Conservation (phyloP, 2,888 invertebrate species). For the Heliconius cydno region DNA sequence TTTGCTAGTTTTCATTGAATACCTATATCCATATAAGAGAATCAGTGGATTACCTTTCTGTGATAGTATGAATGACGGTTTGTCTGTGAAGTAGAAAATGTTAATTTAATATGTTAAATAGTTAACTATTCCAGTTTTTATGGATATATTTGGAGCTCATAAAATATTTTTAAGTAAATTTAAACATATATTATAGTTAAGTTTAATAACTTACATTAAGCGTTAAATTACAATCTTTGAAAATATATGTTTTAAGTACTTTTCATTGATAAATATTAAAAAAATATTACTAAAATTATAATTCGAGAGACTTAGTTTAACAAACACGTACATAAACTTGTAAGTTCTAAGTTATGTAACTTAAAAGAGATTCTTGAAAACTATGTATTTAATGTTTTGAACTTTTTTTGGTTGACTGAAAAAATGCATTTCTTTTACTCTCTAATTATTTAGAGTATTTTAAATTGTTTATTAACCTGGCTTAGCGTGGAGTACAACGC, state of each 20-base stretch:
- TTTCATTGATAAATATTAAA: neutral
- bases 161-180: too few relatives aligned
- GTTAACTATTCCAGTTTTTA: too few relatives aligned
- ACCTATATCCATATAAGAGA: slow-evolving; percentile 51
- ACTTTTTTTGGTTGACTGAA: too few relatives aligned
- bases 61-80: slow-evolving; percentile 46
- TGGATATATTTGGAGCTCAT: too few relatives aligned
- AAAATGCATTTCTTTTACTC: too few relatives aligned
- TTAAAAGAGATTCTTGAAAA: too few relatives aligned
- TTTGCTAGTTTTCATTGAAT: slow-evolving; percentile 49
- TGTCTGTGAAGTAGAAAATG: slow-evolving; percentile 33
- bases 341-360: too few relatives aligned
- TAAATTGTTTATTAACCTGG: neutral
- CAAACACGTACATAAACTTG: neutral
- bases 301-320: neutral
- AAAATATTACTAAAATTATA: neutral
- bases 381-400: too few relatives aligned
- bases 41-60: slow-evolving; percentile 51
- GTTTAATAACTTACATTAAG: too few relatives aligned
- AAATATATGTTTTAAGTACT: neutral
- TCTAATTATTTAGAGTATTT: too few relatives aligned
- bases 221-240: neutral
- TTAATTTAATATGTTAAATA: neutral
- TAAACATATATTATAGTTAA: too few relatives aligned
- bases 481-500: neutral